Conservation (phyloP, 2,797 vertebrate genomes). For the Liasis olivaceus region DNA sequence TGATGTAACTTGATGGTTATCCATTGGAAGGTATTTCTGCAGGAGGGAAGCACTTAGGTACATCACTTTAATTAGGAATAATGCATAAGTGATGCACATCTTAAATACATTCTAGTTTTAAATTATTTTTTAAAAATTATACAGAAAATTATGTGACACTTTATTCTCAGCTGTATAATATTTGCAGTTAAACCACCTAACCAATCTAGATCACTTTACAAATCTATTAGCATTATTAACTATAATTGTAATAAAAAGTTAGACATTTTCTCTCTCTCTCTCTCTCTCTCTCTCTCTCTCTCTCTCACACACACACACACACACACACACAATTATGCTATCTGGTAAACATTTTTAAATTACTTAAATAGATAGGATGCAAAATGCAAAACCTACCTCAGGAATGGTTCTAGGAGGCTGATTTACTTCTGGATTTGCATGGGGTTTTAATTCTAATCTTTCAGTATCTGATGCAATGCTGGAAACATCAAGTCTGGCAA, state of each 20-base stretch:
- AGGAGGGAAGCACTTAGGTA: conserved; percentile 59
- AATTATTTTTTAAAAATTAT: background rate
- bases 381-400: conserved; percentile 73
- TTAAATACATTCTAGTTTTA: background rate
- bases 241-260: background rate
- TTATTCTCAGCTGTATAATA: background rate
- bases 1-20: conserved; percentile 61
- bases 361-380: background rate
- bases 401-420: conserved; percentile 49
- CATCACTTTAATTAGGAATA: conserved; percentile 47
- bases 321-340: background rate
- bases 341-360: background rate
- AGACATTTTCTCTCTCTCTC: too few species aligned
- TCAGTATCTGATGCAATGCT: conserved; percentile 96
- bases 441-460: conserved; percentile 87
- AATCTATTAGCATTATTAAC: background rate
- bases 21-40: conserved; percentile 52
- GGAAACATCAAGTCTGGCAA: conserved; percentile 92
- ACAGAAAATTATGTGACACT: background rate
- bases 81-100: background rate
- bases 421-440: conserved; percentile 54
- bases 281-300: too few species aligned
- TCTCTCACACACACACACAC: background rate
- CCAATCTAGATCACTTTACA: background rate
- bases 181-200: background rate